Percentiles rank a stretch among this genome's conserved stretches.
These are phyloP conservation scores for Habropoda laboriosa DNA, from an alignment of 1,140 invertebrate species.

Conservation along the genomic window DNA sequence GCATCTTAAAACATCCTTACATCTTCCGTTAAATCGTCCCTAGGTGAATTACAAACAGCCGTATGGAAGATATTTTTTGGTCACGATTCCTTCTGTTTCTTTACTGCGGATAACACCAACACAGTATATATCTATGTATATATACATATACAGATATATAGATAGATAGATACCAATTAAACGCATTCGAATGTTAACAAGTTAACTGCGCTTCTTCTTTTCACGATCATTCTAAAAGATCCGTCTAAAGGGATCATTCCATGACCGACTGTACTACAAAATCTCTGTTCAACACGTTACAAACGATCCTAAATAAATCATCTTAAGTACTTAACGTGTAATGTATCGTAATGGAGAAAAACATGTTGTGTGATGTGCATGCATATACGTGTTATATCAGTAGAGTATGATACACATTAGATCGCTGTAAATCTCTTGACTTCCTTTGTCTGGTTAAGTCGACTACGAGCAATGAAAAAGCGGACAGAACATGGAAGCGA, in stretches of 20 bases:
- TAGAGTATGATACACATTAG: slow-evolving; percentile 59
- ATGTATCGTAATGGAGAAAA: slow-evolving; percentile 25
- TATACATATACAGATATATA: neutral
- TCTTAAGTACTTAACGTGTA: slow-evolving; percentile 42
- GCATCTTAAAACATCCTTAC: slow-evolving; percentile 30
- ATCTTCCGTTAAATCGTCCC: slow-evolving; percentile 25
- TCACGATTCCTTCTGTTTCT: slow-evolving; percentile 9
- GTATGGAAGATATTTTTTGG: slow-evolving; percentile 28
- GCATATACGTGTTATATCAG: slow-evolving; percentile 33
- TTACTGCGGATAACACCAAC: slow-evolving; percentile 24
- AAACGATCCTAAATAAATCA: slow-evolving; percentile 47
- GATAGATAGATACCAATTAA: slow-evolving; percentile 11
- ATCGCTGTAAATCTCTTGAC: slow-evolving; percentile 29
- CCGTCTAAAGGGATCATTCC: neutral
- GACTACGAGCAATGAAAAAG: slow-evolving; percentile 53
- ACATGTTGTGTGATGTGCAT: slow-evolving; percentile 14
- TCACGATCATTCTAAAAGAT: neutral
- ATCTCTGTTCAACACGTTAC: slow-evolving; percentile 11
- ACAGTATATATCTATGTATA: neutral
- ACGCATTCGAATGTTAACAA: slow-evolving; percentile 15
- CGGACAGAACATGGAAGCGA: slow-evolving; percentile 54
- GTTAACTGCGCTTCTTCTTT: neutral
- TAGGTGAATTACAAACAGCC: slow-evolving; percentile 10
- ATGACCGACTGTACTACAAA: neutral
- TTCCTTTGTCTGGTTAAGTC: slow-evolving; percentile 8